Evolutionary conservation across 2,113 vertebrate species (phyloP).

Genomic region (Atherinomorus stipes): DNA sequence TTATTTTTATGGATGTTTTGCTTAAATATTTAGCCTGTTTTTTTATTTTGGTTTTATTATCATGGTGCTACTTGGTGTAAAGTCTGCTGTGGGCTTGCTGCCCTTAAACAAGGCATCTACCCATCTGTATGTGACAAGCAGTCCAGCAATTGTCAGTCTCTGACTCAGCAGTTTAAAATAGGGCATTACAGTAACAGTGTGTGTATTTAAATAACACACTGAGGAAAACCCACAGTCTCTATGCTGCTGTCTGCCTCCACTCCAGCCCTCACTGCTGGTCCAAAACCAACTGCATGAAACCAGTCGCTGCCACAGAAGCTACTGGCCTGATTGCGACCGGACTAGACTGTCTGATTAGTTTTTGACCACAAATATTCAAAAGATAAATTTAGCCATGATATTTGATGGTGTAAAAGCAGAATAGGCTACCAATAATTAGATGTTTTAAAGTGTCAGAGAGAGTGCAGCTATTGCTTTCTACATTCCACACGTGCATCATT

Average conservation of each 20-base stretch:
- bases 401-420: constrained; percentile 11
- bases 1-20: constrained; percentile 48
- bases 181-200: constrained; percentile 62
- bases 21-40: constrained; percentile 28
- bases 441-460: constrained; percentile 6
- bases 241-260: constrained; percentile 48
- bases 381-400: constrained; percentile 14
- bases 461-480: constrained; percentile 12
- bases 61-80: constrained; percentile 69
- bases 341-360: background rate
- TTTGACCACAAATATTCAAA: constrained; percentile 23
- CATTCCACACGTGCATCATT: constrained; percentile 9
- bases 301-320: constrained; percentile 14
- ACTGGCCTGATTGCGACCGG: background rate
- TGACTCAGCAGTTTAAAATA: constrained; percentile 68
- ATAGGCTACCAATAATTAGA: background rate
- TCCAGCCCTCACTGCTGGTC: constrained; percentile 34
- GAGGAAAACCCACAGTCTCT: constrained; percentile 64
- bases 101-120: constrained; percentile 22
- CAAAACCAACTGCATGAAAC: constrained; percentile 31
- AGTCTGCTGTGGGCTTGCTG: constrained; percentile 32
- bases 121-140: constrained; percentile 19
- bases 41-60: constrained; percentile 42
- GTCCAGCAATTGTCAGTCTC: constrained; percentile 28
- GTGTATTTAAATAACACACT: constrained; percentile 56